Evolutionary conservation across 2,888 invertebrate genomes (phyloP).

Genomic region (Cerceris ruficornis): DNA sequence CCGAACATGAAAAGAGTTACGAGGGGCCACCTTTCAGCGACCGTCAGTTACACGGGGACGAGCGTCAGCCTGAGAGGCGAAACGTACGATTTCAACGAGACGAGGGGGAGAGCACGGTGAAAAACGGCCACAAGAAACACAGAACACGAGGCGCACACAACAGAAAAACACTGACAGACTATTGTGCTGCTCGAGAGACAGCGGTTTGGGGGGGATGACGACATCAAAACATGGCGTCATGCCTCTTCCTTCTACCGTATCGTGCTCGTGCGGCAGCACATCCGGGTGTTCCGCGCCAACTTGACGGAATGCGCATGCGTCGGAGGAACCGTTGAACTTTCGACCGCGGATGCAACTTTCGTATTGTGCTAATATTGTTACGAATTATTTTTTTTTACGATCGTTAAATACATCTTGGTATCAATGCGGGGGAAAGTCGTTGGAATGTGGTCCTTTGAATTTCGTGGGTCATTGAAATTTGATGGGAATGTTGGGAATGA

Average conservation of each 20-base stretch:
- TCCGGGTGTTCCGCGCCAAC: slow-evolving; percentile 61
- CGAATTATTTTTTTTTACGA: background rate
- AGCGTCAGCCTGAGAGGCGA: slow-evolving; percentile 39
- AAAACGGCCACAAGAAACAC: slow-evolving; percentile 49
- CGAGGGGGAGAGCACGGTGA: slow-evolving; percentile 27
- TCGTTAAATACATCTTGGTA: background rate
- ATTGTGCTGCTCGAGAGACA: slow-evolving; percentile 58
- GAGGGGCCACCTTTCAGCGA: slow-evolving; percentile 54
- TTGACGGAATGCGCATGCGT: slow-evolving; percentile 64
- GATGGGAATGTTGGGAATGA: background rate
- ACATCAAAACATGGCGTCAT: slow-evolving; percentile 81
- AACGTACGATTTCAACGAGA: slow-evolving; percentile 34
- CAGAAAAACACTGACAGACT: slow-evolving; percentile 64
- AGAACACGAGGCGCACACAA: slow-evolving; percentile 44
- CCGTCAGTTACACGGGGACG: slow-evolving; percentile 43
- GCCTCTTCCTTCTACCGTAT: slow-evolving; percentile 63
- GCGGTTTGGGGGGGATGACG: slow-evolving; percentile 74
- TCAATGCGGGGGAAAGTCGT: background rate
- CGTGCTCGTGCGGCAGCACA: slow-evolving; percentile 59
- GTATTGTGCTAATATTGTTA: slow-evolving; percentile 16
- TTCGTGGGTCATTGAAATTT: background rate
- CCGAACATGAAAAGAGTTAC: slow-evolving; percentile 72
- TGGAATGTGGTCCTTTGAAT: background rate
- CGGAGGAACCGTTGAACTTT: slow-evolving; percentile 70
- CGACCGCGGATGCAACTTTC: slow-evolving; percentile 48